Percentiles rank a stretch among this genome's conserved stretches.
Conservation (phyloP, 2,888 invertebrate species). For the Antheraea yamamai region DNA sequence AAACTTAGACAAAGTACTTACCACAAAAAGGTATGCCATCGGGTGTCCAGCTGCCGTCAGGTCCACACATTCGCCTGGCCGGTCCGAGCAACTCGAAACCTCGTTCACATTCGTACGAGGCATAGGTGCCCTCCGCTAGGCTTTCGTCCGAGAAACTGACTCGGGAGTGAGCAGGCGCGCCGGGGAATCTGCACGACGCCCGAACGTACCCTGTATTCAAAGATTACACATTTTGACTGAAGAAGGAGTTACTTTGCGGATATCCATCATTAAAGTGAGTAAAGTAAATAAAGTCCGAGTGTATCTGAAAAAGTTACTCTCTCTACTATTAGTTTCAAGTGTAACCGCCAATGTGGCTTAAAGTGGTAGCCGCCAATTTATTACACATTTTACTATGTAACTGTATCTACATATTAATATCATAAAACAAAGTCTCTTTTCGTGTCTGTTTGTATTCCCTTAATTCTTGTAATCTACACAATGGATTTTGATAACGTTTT, state of each 20-base stretch:
- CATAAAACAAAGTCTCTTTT: no score
- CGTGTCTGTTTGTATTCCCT: no score
- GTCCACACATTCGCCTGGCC: constrained; percentile 87
- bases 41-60: constrained; percentile 90
- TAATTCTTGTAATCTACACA: no score
- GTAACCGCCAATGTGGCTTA: no score
- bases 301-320: no score
- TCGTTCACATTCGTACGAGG: constrained; percentile 92
- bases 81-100: constrained; percentile 97
- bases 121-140: constrained; percentile 84
- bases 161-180: constrained; percentile 93
- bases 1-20: constrained; percentile 77
- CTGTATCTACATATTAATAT: no score
- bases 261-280: no score
- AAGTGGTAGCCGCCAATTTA: no score
- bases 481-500: no score
- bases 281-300: no score
- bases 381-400: background rate
- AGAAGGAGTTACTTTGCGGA: no score
- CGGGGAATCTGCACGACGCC: constrained; percentile 90
- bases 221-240: background rate
- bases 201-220: constrained; percentile 49
- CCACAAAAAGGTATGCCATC: constrained; percentile 97
- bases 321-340: no score
- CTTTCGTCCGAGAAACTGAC: constrained; percentile 89